phyloP scores from a whole-genome alignment of 92 coral and sea anemone genomes.

The Scolanthus callimorphus region DNA sequence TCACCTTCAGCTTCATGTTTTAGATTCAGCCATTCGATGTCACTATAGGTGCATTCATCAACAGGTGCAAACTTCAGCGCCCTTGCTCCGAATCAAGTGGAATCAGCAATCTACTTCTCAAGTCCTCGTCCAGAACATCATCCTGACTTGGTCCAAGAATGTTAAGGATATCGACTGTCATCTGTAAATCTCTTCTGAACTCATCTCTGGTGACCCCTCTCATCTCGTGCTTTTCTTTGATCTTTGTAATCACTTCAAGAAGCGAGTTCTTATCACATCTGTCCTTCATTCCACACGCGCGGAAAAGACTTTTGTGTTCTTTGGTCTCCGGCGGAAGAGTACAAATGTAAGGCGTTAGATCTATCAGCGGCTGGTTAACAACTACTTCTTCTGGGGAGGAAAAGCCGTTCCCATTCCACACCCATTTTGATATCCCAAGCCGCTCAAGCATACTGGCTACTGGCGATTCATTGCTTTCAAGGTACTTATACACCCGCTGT shows the following conservation, averaged over 20 bases:
- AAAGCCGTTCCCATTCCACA: slow-evolving; percentile 84
- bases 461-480: background rate
- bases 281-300: slow-evolving; percentile 42
- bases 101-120: slow-evolving; percentile 43
- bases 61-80: slow-evolving; percentile 26
- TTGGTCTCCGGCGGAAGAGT: slow-evolving; percentile 49
- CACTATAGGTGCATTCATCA: slow-evolving; percentile 65
- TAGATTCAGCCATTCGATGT: slow-evolving; percentile 57
- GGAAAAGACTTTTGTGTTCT: slow-evolving; percentile 28
- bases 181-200: slow-evolving; percentile 57
- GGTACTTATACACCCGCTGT: slow-evolving; percentile 41
- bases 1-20: slow-evolving; percentile 53
- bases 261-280: slow-evolving; percentile 35
- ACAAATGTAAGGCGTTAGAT: slow-evolving; percentile 55
- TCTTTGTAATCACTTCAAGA: slow-evolving; percentile 42
- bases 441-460: slow-evolving; percentile 8
- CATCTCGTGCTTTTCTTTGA: slow-evolving; percentile 45
- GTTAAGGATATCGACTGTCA: slow-evolving; percentile 59
- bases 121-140: slow-evolving; percentile 8
- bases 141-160: slow-evolving; percentile 44
- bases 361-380: slow-evolving; percentile 30
- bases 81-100: slow-evolving; percentile 41
- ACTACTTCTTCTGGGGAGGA: slow-evolving; percentile 44
- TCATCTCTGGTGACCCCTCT: background rate
- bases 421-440: slow-evolving; percentile 29